Evolutionary conservation across 2,888 invertebrate genomes (phyloP).

Genomic region (Thera obeliscata): DNA sequence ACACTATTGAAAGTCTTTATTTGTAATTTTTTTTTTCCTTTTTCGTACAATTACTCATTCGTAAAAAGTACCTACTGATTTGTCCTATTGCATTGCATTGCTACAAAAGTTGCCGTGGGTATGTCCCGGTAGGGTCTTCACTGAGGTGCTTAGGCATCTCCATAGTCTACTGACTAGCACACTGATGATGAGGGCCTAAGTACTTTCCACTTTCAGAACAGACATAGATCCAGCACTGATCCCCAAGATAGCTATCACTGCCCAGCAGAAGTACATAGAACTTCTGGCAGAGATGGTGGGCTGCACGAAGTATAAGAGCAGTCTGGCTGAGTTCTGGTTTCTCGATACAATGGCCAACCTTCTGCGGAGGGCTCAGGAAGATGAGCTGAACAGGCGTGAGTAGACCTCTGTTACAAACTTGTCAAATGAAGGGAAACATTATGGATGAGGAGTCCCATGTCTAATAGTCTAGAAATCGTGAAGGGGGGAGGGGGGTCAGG

Average conservation of each 20-base stretch:
- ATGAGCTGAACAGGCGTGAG: constrained; percentile 64
- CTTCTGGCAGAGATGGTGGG: constrained; percentile 68
- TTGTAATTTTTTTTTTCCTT: too few relatives aligned
- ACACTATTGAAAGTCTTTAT: too few relatives aligned
- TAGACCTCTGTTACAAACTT: not conserved
- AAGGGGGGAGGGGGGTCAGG: too few relatives aligned
- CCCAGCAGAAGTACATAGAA: constrained; percentile 70
- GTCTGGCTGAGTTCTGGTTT: constrained; percentile 81
- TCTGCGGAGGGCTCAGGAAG: constrained; percentile 70
- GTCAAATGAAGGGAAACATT: not conserved
- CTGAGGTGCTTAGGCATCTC: too few relatives aligned
- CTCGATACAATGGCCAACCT: constrained; percentile 77
- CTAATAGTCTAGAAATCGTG: too few relatives aligned
- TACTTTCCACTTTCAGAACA: constrained; percentile 39
- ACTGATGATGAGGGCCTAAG: not conserved
- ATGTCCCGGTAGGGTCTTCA: too few relatives aligned
- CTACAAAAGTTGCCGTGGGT: too few relatives aligned
- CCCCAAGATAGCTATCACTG: constrained; percentile 63
- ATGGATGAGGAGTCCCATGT: not conserved
- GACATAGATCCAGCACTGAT: constrained; percentile 63
- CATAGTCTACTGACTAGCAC: too few relatives aligned
- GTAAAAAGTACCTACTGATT: too few relatives aligned
- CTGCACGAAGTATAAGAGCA: constrained; percentile 66
- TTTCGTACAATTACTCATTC: too few relatives aligned
- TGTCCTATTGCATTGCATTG: too few relatives aligned